Evolutionary conservation across 2,797 vertebrate species (phyloP).

Genomic region (Etheostoma perlongum): DNA sequence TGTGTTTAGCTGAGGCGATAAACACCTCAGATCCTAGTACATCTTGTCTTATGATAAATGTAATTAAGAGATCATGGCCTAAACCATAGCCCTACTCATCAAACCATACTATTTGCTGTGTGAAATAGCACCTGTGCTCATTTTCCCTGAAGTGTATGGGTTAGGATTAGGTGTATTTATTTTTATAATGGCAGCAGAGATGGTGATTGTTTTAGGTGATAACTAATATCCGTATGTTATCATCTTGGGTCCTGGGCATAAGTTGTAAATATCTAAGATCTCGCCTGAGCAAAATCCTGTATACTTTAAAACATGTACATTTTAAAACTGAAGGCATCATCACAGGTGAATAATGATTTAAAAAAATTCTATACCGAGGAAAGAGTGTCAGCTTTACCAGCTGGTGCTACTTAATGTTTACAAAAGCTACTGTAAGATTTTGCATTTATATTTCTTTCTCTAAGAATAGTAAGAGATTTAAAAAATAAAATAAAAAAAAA

Average conservation of each 20-base stretch:
- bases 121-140: slow-evolving; percentile 9
- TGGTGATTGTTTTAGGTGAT: neutral
- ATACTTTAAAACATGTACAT: slow-evolving; percentile 1
- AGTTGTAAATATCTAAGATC: neutral
- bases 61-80: neutral
- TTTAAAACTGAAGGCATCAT: neutral
- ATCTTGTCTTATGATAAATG: neutral
- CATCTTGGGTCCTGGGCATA: neutral
- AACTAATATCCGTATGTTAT: neutral
- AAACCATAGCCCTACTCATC: neutral
- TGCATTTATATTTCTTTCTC: neutral
- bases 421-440: neutral
- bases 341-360: neutral
- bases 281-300: neutral
- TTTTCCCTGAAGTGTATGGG: slow-evolving; percentile 13
- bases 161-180: neutral
- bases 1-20: neutral
- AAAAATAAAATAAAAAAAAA: neutral
- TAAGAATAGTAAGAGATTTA: neutral
- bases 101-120: neutral
- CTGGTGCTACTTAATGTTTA: neutral
- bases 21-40: neutral
- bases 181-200: neutral
- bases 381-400: neutral
- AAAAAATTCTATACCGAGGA: neutral